These are phyloP conservation scores for Acleris laterana DNA, from an alignment of 2,888 invertebrate species.

Conservation along the genomic window DNA sequence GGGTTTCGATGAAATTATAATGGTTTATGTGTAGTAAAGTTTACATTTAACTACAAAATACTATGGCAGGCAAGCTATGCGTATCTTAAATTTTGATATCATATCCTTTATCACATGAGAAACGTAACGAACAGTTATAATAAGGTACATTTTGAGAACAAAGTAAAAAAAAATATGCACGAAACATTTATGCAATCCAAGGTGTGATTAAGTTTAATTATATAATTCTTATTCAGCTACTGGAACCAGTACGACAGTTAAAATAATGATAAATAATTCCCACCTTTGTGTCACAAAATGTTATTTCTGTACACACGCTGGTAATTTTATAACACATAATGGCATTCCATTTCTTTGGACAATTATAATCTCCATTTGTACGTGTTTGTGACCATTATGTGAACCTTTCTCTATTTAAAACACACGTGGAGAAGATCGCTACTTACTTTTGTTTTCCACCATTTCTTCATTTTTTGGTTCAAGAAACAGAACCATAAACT, in stretches of 20 bases:
- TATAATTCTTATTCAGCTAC: slow-evolving; percentile 33
- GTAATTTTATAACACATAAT: slow-evolving; percentile 59
- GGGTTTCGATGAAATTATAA: no score
- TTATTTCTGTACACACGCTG: slow-evolving; percentile 51
- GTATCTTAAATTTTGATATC: no score
- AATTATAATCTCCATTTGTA: slow-evolving; percentile 50
- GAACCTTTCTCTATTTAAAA: no score
- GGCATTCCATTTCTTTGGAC: slow-evolving; percentile 62
- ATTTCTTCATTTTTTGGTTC: no score
- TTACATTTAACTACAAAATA: no score
- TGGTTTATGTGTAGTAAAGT: no score
- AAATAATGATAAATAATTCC: slow-evolving; percentile 49
- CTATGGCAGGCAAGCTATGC: no score
- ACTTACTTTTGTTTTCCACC: no score
- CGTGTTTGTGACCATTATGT: no score
- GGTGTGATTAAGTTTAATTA: slow-evolving; percentile 34
- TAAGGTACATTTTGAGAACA: slow-evolving; percentile 1
- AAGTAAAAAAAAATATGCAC: slow-evolving; percentile 7
- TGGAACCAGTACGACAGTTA: slow-evolving; percentile 39
- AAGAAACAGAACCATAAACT: no score
- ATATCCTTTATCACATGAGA: background rate
- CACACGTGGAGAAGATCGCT: no score
- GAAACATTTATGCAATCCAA: slow-evolving; percentile 19
- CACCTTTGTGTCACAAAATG: slow-evolving; percentile 57
- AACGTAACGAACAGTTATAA: background rate